A percentile compares a stretch with the other conserved stretches of the same genome.
Evolutionary conservation across 2,797 vertebrate genomes (phyloP).

Genomic region (Denticeps clupeoides): DNA sequence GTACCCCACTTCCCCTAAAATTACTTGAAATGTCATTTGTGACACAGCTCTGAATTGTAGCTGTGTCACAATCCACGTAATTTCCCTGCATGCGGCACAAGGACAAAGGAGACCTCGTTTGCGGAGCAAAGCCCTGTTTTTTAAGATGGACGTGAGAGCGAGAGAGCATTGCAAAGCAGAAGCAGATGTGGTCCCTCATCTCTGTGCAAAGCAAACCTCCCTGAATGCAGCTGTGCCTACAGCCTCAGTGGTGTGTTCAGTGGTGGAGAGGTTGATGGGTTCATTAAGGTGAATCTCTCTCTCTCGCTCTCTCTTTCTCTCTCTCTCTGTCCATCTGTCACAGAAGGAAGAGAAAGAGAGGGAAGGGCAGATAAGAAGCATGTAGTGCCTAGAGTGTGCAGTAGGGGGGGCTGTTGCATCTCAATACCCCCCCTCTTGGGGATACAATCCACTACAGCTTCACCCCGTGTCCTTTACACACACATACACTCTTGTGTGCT

Average conservation of each 20-base stretch:
- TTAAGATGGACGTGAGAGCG: constrained; percentile 32
- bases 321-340: constrained; percentile 11
- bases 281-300: constrained; percentile 33
- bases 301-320: not conserved
- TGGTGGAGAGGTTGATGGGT: constrained; percentile 31
- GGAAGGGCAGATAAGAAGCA: constrained; percentile 19
- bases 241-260: constrained; percentile 26
- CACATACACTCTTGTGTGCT: constrained; percentile 17
- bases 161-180: constrained; percentile 44
- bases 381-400: constrained; percentile 20
- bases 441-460: too few relatives aligned
- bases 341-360: constrained; percentile 27
- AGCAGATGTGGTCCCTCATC: constrained; percentile 48
- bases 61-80: constrained; percentile 47
- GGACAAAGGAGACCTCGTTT: constrained; percentile 46
- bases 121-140: constrained; percentile 44
- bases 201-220: constrained; percentile 37
- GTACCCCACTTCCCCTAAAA: constrained; percentile 23
- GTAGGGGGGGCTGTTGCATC: constrained; percentile 58
- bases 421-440: constrained; percentile 24
- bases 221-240: constrained; percentile 40
- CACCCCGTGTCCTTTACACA: too few relatives aligned
- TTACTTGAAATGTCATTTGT: constrained; percentile 39
- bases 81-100: constrained; percentile 41
- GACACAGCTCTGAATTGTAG: constrained; percentile 46